Base-by-base conservation (phyloP, 2,113 vertebrate species). In the Neolamprologus longior region DNA sequence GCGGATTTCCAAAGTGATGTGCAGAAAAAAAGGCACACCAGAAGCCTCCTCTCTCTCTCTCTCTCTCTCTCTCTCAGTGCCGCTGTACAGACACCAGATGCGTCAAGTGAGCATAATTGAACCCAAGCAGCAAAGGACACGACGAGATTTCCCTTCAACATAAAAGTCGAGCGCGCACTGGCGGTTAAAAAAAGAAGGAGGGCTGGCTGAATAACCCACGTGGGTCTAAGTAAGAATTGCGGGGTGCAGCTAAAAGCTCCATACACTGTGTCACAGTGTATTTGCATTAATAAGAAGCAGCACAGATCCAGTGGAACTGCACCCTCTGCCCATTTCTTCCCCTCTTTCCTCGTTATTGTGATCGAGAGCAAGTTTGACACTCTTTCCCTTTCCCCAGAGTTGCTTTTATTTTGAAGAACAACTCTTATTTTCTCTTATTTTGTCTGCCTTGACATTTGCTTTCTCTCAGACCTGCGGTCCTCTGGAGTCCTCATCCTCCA, bases 1-100 rank as follows among this genome's bases (percentile, higher is more conserved):
- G 91, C 89, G 83, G 82, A 92, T 86, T 82, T 89, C 90, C 86
- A 93, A 93, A 94, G 93, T 93, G 91, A 92, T 89, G 88, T 86
- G 83, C 93, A 87, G 88, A 89, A 85, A 68, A 33, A 85, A 76
- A 91, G 86, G 80, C 84, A 85, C 90, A 88, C 45, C 71, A 68
- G 84, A 90, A 80, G 54, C 88, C 3, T 73, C 82, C 83, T 81
- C 91, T 54, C 79, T 80, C 89, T 76, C 87, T 57, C 86, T 19
- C 86, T 19, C 79, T 80, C 88, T 47, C 45, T 47, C 81, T 82
- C 88, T 50, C 88, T 12, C n/a, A 50, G 78, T 71, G 80, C 80
- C 28, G 82, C 84, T 66, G 87, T 82, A 42, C 35, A 2, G 52
- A 66, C 37, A 45, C 73, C 21, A 81, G 71, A 40, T 63, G 68